Conservation (phyloP, 2,888 invertebrate genomes). For the Drosophila neonasuta region DNA sequence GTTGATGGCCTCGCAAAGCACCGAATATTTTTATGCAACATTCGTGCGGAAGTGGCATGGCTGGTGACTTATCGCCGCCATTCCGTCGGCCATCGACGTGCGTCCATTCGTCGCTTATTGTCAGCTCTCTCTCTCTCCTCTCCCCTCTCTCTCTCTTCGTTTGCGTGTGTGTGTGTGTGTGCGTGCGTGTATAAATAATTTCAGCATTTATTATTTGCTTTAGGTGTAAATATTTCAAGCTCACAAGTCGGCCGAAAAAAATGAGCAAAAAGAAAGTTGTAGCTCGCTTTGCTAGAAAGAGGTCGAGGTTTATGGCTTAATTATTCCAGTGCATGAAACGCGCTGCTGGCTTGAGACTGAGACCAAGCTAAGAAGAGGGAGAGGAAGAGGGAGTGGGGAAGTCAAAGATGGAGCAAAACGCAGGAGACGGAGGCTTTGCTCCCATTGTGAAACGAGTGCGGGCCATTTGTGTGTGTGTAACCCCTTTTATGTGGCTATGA, state of each 20-base stretch:
- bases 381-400: neutral
- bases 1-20: conserved; percentile 27
- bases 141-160: neutral
- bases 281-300: conserved; percentile 56
- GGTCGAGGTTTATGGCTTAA: conserved; percentile 79
- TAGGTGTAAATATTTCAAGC: conserved; percentile 78
- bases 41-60: conserved; percentile 70
- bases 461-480: conserved; percentile 27
- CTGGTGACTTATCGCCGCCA: conserved; percentile 76
- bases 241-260: conserved; percentile 61
- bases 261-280: conserved; percentile 40
- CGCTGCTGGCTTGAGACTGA: conserved; percentile 22
- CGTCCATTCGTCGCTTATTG: conserved; percentile 47
- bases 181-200: conserved; percentile 74
- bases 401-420: neutral
- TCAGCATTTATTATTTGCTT: conserved; percentile 72
- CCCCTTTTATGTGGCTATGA: conserved; percentile 59
- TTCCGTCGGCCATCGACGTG: conserved; percentile 59
- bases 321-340: conserved; percentile 76
- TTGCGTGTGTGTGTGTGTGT: conserved; percentile 57
- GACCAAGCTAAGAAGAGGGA: neutral
- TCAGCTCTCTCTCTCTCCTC: conserved; percentile 29
- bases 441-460: conserved; percentile 35
- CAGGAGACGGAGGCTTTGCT: conserved; percentile 20
- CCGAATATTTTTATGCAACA: conserved; percentile 55